These are phyloP conservation scores for Xenopus tropicalis DNA, from an alignment of 2,113 vertebrate species.

Conservation along the genomic window UCB_Xtro_10.0 CM004449.2:114110001-114110500, in stretches of 20 bases:
- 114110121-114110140: background rate
- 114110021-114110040: background rate
- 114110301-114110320: constrained; percentile 43
- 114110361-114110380: constrained; percentile 41
- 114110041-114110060: constrained; percentile 31
- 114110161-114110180: constrained; percentile 22
- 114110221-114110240: background rate
- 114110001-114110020: too few species aligned
- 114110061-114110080: constrained; percentile 8
- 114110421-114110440: constrained; percentile 9
- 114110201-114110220: constrained; percentile 17
- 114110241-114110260: constrained; percentile 5
- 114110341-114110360: constrained; percentile 41
- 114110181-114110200: constrained; percentile 7
- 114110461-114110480: too few species aligned
- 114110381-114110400: constrained; percentile 46
- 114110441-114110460: too few species aligned
- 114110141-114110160: background rate
- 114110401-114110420: constrained; percentile 40
- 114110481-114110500: too few species aligned
- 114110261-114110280: constrained; percentile 39
- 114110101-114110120: background rate
- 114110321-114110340: constrained; percentile 43
- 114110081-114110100: constrained; percentile 1
- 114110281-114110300: constrained; percentile 33